Evolutionary conservation across 35 echinoderm and acorn worm genomes (phyloP).

Genomic region (Stichopus chloronotus): DNA sequence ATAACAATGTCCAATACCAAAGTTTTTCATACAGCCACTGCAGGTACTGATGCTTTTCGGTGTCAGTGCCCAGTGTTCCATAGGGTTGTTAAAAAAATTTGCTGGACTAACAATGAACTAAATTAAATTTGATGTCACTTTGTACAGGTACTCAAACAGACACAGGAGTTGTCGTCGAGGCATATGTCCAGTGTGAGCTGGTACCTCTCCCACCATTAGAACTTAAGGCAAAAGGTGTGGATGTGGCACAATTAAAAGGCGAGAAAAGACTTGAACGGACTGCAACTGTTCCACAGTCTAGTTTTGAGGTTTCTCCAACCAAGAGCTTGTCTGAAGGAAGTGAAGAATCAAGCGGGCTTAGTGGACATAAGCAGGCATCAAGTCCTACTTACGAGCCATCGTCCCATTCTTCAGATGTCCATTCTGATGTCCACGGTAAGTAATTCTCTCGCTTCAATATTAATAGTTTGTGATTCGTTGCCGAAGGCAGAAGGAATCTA

Average conservation of each 20-base stretch:
- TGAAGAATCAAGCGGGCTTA: conserved; percentile 9
- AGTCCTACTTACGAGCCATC: neutral
- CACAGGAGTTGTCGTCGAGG: neutral
- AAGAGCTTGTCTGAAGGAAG: neutral
- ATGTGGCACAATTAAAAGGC: no score
- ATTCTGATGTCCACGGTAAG: neutral
- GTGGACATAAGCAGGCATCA: conserved; percentile 11
- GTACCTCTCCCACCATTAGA: conserved; percentile 1
- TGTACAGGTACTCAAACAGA: conserved; percentile 24
- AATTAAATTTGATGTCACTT: neutral
- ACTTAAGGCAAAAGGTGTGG: neutral
- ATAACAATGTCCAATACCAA: no score
- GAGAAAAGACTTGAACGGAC: neutral
- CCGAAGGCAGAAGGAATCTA: no score
- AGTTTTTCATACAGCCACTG: no score
- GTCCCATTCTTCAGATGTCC: neutral
- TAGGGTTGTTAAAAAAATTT: no score
- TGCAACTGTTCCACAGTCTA: neutral
- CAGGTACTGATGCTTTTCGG: no score
- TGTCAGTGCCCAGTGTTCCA: no score
- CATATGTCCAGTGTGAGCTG: neutral
- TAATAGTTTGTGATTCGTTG: no score
- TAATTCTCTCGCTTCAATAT: no score
- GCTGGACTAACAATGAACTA: no score
- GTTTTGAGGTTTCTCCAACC: neutral